A percentile compares a stretch with the other conserved stretches of the same genome.
Conservation (phyloP, 1,140 invertebrate species). For the Drosophila mayri region DNA sequence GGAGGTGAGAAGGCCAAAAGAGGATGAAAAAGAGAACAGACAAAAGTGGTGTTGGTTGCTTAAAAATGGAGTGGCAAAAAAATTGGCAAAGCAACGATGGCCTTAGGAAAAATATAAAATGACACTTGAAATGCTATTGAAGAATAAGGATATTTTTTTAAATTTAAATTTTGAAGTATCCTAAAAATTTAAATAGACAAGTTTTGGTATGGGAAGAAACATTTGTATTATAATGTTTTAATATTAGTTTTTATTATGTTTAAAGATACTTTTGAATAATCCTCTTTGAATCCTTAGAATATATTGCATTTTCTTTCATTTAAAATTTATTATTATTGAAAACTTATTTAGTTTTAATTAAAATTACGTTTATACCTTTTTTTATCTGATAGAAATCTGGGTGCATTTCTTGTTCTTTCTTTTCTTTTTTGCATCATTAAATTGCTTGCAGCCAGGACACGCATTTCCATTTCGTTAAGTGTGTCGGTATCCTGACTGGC, state of each 20-base stretch:
- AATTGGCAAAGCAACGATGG: slow-evolving; percentile 30
- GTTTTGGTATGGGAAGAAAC: neutral
- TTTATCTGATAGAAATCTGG: neutral
- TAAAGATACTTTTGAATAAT: neutral
- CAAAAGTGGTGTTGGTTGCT: slow-evolving; percentile 34
- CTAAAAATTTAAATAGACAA: neutral
- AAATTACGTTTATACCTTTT: neutral
- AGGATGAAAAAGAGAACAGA: slow-evolving; percentile 7
- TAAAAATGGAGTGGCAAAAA: slow-evolving; percentile 23
- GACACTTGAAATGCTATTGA: slow-evolving; percentile 17
- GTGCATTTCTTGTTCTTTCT: too few relatives aligned
- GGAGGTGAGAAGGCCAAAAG: slow-evolving; percentile 15
- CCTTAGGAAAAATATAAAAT: slow-evolving; percentile 1
- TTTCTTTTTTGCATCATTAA: slow-evolving; percentile 4
- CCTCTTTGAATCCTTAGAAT: neutral
- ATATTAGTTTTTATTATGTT: neutral
- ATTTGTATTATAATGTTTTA: neutral
- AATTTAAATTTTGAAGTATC: neutral
- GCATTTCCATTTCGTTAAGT: slow-evolving; percentile 35
- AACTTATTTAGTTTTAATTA: too few relatives aligned
- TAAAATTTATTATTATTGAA: too few relatives aligned
- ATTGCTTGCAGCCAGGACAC: slow-evolving; percentile 33
- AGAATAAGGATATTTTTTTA: too few relatives aligned
- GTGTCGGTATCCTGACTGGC: slow-evolving; percentile 5
- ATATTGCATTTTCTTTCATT: neutral